Conservation (phyloP, 2,113 vertebrate genomes). For the Nothoprocta pentlandii region DNA sequence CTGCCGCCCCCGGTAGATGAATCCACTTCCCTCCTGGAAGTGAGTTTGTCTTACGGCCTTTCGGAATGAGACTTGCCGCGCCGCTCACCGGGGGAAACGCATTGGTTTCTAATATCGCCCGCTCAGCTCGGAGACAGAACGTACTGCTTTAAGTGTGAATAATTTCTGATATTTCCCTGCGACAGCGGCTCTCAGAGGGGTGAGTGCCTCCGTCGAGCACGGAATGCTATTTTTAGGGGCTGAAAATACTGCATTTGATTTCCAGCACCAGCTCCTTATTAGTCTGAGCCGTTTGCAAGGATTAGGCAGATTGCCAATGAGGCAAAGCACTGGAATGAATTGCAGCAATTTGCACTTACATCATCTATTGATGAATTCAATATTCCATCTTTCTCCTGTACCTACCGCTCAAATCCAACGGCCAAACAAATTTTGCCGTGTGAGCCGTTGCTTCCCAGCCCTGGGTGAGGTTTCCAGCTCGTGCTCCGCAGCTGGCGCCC, state of each 20-base stretch:
- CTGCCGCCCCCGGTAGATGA: neutral
- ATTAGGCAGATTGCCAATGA: neutral
- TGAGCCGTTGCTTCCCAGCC: neutral
- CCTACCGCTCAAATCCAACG: neutral
- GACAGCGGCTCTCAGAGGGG: neutral
- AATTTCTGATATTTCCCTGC: accelerated
- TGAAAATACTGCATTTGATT: neutral
- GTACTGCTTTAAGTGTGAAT: neutral
- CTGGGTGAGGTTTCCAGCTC: neutral
- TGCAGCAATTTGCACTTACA: neutral
- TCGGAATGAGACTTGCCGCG: neutral
- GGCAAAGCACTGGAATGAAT: neutral
- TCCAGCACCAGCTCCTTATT: neutral
- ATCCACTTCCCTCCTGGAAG: neutral
- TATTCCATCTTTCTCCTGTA: neutral
- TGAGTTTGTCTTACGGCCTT: neutral
- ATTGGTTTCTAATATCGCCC: accelerated
- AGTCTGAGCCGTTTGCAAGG: neutral
- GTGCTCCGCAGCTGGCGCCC: neutral
- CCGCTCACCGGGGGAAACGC: neutral
- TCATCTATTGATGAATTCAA: neutral
- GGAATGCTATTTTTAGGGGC: neutral
- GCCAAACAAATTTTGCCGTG: neutral
- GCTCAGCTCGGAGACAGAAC: accelerated
- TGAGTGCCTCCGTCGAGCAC: accelerated